Evolutionary conservation across 2,113 vertebrate species (phyloP).

Genomic region (Ifrita kowaldi): DNA sequence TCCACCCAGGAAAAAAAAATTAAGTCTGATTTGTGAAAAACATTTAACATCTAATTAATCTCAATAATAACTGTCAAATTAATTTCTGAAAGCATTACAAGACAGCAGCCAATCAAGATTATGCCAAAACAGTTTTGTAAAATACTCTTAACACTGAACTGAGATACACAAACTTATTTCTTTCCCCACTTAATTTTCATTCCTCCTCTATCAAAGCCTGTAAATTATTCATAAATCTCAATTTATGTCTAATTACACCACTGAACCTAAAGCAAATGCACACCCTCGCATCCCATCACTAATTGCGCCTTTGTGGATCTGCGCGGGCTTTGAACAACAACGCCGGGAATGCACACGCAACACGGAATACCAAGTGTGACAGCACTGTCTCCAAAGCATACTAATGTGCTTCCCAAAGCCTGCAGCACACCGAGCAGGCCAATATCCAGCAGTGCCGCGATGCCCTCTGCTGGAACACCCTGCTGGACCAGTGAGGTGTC

Average conservation of each 20-base stretch:
- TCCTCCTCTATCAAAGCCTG: not conserved
- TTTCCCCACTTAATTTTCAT: not conserved
- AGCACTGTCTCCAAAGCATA: not conserved
- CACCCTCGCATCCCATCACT: not conserved
- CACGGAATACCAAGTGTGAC: not conserved
- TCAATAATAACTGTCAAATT: not conserved
- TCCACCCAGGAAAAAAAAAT: not conserved
- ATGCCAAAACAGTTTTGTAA: not conserved
- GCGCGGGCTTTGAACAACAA: not conserved
- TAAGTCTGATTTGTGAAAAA: not conserved
- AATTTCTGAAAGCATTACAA: not conserved
- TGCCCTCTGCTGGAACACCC: slow-evolving; percentile 59
- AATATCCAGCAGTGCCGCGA: not conserved
- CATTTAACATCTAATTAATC: not conserved
- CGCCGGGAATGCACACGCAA: not conserved
- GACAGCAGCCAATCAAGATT: not conserved
- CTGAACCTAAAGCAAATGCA: not conserved
- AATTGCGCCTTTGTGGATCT: not conserved
- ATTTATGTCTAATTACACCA: slow-evolving; percentile 11
- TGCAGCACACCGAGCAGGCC: not conserved
- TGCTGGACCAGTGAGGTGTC: rapidly evolving
- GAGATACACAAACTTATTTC: not conserved
- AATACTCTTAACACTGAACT: not conserved
- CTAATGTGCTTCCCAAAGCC: not conserved
- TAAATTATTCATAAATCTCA: slow-evolving; percentile 33